Evolutionary conservation across 1,140 invertebrate genomes (phyloP).

Genomic region (Drosophila ohnishii): DNA sequence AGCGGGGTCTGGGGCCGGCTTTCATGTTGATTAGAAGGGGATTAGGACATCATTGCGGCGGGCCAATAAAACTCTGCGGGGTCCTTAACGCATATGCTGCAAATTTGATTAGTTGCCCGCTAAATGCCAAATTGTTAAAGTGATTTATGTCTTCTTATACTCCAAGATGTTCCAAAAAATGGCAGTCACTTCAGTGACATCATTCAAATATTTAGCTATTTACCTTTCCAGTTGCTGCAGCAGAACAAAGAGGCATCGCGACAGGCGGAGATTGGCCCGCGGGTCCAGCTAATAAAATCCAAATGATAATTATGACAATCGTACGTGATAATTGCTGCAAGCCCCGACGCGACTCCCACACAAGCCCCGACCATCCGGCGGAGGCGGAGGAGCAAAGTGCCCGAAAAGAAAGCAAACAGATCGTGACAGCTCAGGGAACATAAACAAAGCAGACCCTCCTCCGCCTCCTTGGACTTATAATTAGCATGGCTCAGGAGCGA

Average conservation of each 20-base stretch:
- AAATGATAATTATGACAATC: constrained; percentile 83
- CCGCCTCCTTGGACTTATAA: constrained; percentile 48
- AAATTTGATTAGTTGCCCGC: constrained; percentile 49
- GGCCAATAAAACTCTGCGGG: constrained; percentile 57
- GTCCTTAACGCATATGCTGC: constrained; percentile 59
- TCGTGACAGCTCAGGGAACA: constrained; percentile 64
- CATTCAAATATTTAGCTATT: constrained; percentile 52
- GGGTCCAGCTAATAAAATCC: constrained; percentile 76
- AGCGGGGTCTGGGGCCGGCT: constrained; percentile 35
- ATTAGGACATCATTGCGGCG: constrained; percentile 65
- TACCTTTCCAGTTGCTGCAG: constrained; percentile 51
- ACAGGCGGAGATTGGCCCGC: constrained; percentile 35
- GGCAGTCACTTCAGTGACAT: constrained; percentile 23
- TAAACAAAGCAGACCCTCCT: constrained; percentile 60
- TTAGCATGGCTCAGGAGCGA: constrained; percentile 54
- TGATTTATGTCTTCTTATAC: constrained; percentile 17
- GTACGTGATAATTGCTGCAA: constrained; percentile 82
- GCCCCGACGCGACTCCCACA: constrained; percentile 49
- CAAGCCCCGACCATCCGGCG: constrained; percentile 18
- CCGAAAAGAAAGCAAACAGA: constrained; percentile 45
- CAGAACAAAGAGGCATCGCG: constrained; percentile 33
- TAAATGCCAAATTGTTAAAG: constrained; percentile 27
- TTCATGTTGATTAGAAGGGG: constrained; percentile 69
- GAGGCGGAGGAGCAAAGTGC: constrained; percentile 40
- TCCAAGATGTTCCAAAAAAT: neutral